These are phyloP conservation scores for Ferdinandea cuprea DNA, from an alignment of 2,888 invertebrate genomes.

Conservation along the genomic window DNA sequence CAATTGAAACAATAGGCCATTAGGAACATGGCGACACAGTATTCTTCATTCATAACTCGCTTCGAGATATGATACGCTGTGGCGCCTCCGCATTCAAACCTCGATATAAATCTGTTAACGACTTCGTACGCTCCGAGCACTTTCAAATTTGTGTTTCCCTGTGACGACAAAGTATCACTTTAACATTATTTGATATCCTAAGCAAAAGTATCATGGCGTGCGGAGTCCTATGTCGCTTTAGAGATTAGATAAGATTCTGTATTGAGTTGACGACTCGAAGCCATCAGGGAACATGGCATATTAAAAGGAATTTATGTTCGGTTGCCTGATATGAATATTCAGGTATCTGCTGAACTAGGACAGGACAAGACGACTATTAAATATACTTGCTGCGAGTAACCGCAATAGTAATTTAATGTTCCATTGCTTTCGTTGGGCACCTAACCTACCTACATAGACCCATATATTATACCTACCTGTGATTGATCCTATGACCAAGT, in stretches of 20 bases:
- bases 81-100: slow-evolving; percentile 68
- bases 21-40: slow-evolving; percentile 68
- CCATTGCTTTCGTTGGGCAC: not conserved
- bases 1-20: slow-evolving; percentile 73
- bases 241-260: slow-evolving; percentile 65
- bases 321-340: slow-evolving; percentile 54
- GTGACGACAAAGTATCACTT: slow-evolving; percentile 57
- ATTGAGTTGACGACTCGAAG: slow-evolving; percentile 58
- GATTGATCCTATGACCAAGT: slow-evolving; percentile 27
- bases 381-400: slow-evolving; percentile 42
- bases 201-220: slow-evolving; percentile 61
- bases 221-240: slow-evolving; percentile 62
- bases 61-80: slow-evolving; percentile 64
- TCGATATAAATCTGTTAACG: slow-evolving; percentile 74
- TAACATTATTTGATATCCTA: slow-evolving; percentile 58
- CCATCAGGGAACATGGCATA: slow-evolving; percentile 68
- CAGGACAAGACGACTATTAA: slow-evolving; percentile 24
- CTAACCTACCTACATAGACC: not conserved
- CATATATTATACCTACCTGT: no score
- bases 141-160: slow-evolving; percentile 37
- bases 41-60: slow-evolving; percentile 70
- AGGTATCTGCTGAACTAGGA: slow-evolving; percentile 45
- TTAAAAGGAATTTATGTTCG: slow-evolving; percentile 69
- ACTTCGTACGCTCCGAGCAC: slow-evolving; percentile 48
- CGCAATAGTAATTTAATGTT: slow-evolving; percentile 42